Evolutionary conservation across 2,888 invertebrate genomes (phyloP), one percentile per base, ranked within the genome.

Genomic region (Agrotis puta): DNA sequence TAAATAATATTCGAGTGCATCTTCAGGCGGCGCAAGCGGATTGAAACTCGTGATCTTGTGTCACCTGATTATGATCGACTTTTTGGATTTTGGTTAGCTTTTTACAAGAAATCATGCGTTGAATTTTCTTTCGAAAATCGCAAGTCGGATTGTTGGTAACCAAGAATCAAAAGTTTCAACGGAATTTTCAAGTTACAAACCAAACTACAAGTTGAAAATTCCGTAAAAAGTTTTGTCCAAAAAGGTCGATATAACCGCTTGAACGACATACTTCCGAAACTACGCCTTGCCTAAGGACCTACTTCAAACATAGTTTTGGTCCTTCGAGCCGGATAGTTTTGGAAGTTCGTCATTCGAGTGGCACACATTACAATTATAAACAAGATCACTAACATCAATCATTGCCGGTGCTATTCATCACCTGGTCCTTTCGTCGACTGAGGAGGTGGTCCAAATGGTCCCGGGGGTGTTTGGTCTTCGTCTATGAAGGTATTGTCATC

Each of bases 381-480:
- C 93, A 94, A 93, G 93, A 94, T 94, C 94, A 94, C 92, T 91
- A 93, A 90, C 90, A 90, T 91, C 92, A 93, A 93, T 92, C 92
- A 91, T 90, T 90, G 89, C 88, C 92, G 90, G 91, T 92, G 90
- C 90, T 95, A 94, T 94, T 91, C 90, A 92, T 96, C 96, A 96
- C 95, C 95, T 95, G 94, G 91, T 93, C 93, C 94, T 92, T 93
- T 92, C 47, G 94, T 94, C 50, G 95, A 93, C 85, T 93, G 93
- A 66, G 89, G 93, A 68, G 89, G 91, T 61, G 90, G 88, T 85
- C 91, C 92, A 77, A 90, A 93, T 89, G 89, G 88, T 85, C 90
- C 92, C 80, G 90, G 92, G 86, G 88, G 90, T 75, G 88, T 87
- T 27, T 88, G 85, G 59, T 91, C 94, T 90, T 92, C 94, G 74